Evolutionary conservation across 2,113 vertebrate species (phyloP).

Genomic region (Hypanus sabinus): DNA sequence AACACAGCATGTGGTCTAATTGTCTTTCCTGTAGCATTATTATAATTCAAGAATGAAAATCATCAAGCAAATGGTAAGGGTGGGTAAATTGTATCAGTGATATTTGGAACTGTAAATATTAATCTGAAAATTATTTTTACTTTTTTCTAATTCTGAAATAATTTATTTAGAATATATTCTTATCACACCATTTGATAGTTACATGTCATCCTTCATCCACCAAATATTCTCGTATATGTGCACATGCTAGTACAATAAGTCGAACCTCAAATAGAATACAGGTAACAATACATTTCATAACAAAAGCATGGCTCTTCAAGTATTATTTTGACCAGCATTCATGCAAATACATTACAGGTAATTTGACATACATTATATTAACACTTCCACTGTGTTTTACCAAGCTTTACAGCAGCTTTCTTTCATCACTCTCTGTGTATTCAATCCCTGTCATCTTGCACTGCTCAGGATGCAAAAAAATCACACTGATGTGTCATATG

Average conservation of each 20-base stretch:
- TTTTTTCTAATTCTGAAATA: constrained; percentile 4
- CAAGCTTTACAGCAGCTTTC: not conserved
- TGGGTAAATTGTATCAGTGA: not conserved
- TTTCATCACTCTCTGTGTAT: not conserved
- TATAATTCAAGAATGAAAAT: not conserved
- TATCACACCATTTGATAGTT: not conserved
- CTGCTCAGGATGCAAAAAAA: constrained; percentile 11
- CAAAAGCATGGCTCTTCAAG: not conserved
- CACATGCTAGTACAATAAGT: not conserved
- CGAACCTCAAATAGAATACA: not conserved
- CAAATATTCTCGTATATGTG: not conserved
- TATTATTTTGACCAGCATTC: constrained; percentile 12
- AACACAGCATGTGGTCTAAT: not conserved
- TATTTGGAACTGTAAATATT: constrained; percentile 27
- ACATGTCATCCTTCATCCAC: too few relatives aligned
- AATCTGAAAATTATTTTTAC: not conserved
- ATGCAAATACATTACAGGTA: not conserved
- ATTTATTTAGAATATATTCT: not conserved
- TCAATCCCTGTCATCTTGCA: constrained; percentile 10
- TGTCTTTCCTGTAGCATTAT: not conserved
- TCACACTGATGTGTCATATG: constrained; percentile 46
- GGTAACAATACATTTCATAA: not conserved
- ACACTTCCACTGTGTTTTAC: not conserved
- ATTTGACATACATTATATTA: constrained; percentile 8
- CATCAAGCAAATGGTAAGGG: not conserved